These are phyloP conservation scores for Cryptophagus acutangulus DNA, from an alignment of 2,888 invertebrate species.

Conservation along the genomic window DNA sequence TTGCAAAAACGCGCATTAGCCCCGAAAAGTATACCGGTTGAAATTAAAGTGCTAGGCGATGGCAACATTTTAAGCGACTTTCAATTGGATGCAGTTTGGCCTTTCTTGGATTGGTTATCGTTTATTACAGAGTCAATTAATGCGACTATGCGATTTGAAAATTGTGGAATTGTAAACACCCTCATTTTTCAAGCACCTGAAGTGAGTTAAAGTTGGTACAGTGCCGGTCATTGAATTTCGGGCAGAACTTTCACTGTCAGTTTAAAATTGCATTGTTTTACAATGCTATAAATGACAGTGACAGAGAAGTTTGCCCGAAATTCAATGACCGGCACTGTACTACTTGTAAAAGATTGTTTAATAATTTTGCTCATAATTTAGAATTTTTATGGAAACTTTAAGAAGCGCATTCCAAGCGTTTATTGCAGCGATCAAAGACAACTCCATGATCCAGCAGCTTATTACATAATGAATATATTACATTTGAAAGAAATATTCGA, in stretches of 20 bases:
- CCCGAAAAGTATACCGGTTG: conserved; percentile 37
- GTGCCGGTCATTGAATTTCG: conserved; percentile 5
- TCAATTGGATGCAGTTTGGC: conserved; percentile 34
- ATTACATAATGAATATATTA: conserved; percentile 66
- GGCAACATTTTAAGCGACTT: conserved; percentile 11
- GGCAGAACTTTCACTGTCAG: background rate
- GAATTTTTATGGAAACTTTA: conserved; percentile 68
- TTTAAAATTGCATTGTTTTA: conserved; percentile 3
- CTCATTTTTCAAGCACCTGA: conserved; percentile 67
- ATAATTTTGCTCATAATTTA: conserved; percentile 31
- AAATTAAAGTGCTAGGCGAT: conserved; percentile 36
- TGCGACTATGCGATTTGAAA: conserved; percentile 66
- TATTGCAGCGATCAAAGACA: conserved; percentile 55
- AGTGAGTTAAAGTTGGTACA: no score
- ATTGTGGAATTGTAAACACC: conserved; percentile 61
- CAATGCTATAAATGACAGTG: no score
- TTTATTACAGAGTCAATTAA: conserved; percentile 74
- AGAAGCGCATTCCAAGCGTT: conserved; percentile 62
- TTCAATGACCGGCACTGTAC: no score
- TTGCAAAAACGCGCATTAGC: conserved; percentile 23
- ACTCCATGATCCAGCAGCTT: conserved; percentile 55
- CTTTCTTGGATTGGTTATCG: conserved; percentile 67
- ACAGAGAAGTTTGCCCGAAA: no score
- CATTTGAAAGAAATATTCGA: conserved; percentile 72
- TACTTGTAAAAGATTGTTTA: conserved; percentile 4